Percentiles rank a stretch among this genome's conserved stretches.
phyloP scores from a whole-genome alignment of 2,888 invertebrate species.

The Hirtodrosophila trivittata region DNA sequence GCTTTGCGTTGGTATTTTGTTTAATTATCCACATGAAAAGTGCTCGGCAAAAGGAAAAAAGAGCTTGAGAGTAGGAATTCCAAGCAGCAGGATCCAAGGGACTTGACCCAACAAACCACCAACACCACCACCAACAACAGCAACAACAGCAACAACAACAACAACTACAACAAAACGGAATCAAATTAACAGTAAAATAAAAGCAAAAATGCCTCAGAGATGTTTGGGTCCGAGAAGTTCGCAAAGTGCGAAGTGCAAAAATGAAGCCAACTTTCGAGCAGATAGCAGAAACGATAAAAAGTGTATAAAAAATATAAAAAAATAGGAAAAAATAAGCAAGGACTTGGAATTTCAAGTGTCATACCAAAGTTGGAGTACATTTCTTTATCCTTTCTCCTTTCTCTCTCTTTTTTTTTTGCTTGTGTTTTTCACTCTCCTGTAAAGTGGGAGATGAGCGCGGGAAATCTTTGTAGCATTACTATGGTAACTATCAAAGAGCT shows the following conservation, averaged over 20 bases:
- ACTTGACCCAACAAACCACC: constrained; percentile 44
- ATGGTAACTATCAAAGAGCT: too few species aligned
- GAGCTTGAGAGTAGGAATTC: constrained; percentile 35
- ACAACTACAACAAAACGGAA: constrained; percentile 43
- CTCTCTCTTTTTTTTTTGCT: too few species aligned
- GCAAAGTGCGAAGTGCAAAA: constrained; percentile 59
- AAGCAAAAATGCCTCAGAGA: constrained; percentile 65
- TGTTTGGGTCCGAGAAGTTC: constrained; percentile 29
- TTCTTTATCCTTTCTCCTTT: too few species aligned
- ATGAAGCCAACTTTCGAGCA: constrained; percentile 61
- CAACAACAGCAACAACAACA: constrained; percentile 2
- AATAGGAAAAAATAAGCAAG: constrained; percentile 14
- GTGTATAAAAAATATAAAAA: background rate
- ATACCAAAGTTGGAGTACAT: constrained; percentile 33
- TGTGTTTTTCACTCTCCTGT: too few species aligned
- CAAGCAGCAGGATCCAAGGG: constrained; percentile 20
- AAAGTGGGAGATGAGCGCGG: too few species aligned
- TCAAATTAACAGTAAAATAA: constrained; percentile 72
- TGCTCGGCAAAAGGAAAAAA: constrained; percentile 36
- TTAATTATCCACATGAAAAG: constrained; percentile 79
- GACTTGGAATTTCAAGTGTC: constrained; percentile 45
- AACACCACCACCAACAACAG: constrained; percentile 11
- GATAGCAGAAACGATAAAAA: constrained; percentile 27
- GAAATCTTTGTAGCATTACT: too few species aligned
- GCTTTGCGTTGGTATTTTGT: constrained; percentile 65